phyloP scores from a whole-genome alignment of 2,113 vertebrate genomes.

The Scomber japonicus region DNA sequence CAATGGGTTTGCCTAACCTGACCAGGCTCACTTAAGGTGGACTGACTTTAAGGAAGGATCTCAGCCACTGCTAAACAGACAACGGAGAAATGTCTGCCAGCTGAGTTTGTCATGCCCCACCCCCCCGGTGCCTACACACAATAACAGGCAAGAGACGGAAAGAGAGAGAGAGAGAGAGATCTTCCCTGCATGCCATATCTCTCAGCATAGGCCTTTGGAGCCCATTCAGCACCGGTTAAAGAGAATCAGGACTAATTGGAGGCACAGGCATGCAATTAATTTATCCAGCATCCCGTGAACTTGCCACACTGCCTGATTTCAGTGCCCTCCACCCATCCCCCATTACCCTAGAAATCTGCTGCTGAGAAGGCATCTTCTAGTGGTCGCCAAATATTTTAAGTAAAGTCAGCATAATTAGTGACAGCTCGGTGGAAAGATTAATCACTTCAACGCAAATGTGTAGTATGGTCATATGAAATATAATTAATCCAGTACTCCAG shows the following conservation, averaged over 20 bases:
- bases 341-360: conserved; percentile 39
- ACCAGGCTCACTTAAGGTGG: too few relatives aligned
- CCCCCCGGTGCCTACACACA: conserved; percentile 23
- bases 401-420: conserved; percentile 80
- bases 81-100: too few relatives aligned
- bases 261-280: conserved; percentile 82
- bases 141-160: conserved; percentile 18
- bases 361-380: conserved; percentile 78
- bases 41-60: too few relatives aligned
- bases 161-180: conserved; percentile 29
- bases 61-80: too few relatives aligned
- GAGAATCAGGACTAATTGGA: conserved; percentile 82
- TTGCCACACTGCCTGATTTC: conserved; percentile 62
- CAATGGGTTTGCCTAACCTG: too few relatives aligned
- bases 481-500: conserved; percentile 65
- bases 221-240: conserved; percentile 84
- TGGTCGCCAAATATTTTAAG: conserved; percentile 63
- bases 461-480: conserved; percentile 42
- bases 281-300: conserved; percentile 76
- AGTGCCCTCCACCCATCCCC: conserved; percentile 63
- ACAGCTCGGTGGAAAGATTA: conserved; percentile 78
- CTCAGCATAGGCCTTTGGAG: conserved; percentile 75
- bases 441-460: conserved; percentile 69
- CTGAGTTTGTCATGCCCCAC: too few relatives aligned
- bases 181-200: conserved; percentile 51